phyloP scores from a whole-genome alignment of 2,888 invertebrate genomes.

The Himalopsyche tibetana region DNA sequence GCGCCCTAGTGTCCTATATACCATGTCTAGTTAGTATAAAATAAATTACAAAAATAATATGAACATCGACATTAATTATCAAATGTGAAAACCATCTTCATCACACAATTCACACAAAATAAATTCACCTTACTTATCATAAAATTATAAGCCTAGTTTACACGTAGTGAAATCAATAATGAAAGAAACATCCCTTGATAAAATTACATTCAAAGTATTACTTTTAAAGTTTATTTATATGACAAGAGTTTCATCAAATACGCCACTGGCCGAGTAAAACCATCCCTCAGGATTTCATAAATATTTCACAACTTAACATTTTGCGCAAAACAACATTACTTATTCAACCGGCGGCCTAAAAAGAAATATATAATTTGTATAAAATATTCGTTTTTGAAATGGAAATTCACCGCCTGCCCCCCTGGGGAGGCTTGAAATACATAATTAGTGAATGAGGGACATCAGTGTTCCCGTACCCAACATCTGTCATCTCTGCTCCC shows the following conservation, averaged over 20 bases:
- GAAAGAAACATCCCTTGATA: too few species aligned
- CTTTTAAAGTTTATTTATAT: too few species aligned
- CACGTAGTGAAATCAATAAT: too few species aligned
- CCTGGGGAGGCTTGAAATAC: not conserved
- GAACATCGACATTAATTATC: too few species aligned
- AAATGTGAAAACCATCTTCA: too few species aligned
- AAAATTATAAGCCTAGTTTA: not conserved
- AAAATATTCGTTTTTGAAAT: conserved; percentile 34
- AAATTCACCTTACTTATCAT: too few species aligned
- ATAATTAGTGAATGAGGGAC: conserved; percentile 30
- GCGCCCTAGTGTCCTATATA: too few species aligned
- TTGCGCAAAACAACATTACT: conserved; percentile 53
- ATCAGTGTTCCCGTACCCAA: conserved; percentile 13
- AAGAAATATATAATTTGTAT: conserved; percentile 41
- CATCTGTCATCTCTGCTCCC: conserved; percentile 16
- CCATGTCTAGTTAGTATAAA: too few species aligned
- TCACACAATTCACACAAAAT: too few species aligned
- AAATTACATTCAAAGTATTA: too few species aligned
- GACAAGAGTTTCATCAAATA: not conserved
- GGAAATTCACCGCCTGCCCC: conserved; percentile 1
- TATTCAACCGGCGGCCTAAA: conserved; percentile 53
- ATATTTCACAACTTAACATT: conserved; percentile 56
- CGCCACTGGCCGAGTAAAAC: not conserved
- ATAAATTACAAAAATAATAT: too few species aligned
- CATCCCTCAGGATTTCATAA: conserved; percentile 54